These are phyloP conservation scores for Ctenopoma multispine DNA, from an alignment of 2,797 vertebrate species.

Conservation along the genomic window DNA sequence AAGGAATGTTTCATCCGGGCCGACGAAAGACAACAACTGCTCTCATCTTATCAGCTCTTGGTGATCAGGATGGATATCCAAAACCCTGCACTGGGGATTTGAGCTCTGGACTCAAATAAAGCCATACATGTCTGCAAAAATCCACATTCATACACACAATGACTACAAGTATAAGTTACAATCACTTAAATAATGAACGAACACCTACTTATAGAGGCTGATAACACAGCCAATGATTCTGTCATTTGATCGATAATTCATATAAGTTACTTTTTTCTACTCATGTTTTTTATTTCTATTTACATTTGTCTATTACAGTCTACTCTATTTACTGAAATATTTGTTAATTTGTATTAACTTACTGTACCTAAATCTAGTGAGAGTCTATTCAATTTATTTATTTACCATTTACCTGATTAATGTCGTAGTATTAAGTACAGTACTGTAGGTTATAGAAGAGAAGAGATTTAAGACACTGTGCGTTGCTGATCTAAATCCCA, in stretches of 20 bases:
- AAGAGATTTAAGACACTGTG: too few relatives aligned
- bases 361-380: too few relatives aligned
- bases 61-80: conserved; percentile 81
- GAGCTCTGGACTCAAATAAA: conserved; percentile 49
- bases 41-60: conserved; percentile 88
- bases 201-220: conserved; percentile 80
- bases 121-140: conserved; percentile 33
- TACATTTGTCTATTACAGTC: neutral
- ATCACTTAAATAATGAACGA: conserved; percentile 86
- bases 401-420: too few relatives aligned
- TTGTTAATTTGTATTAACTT: too few relatives aligned
- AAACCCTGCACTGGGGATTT: conserved; percentile 70
- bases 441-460: too few relatives aligned
- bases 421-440: too few relatives aligned
- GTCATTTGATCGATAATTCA: too few relatives aligned
- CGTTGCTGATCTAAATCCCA: too few relatives aligned
- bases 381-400: too few relatives aligned
- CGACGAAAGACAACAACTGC: conserved; percentile 88
- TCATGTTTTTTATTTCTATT: neutral
- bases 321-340: neutral
- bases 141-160: conserved; percentile 17
- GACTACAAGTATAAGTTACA: conserved; percentile 66
- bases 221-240: conserved; percentile 65
- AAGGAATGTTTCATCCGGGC: conserved; percentile 93
- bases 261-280: too few relatives aligned